Conservation (phyloP, 2,113 vertebrate genomes). For the Pardalotus punctatus region DNA sequence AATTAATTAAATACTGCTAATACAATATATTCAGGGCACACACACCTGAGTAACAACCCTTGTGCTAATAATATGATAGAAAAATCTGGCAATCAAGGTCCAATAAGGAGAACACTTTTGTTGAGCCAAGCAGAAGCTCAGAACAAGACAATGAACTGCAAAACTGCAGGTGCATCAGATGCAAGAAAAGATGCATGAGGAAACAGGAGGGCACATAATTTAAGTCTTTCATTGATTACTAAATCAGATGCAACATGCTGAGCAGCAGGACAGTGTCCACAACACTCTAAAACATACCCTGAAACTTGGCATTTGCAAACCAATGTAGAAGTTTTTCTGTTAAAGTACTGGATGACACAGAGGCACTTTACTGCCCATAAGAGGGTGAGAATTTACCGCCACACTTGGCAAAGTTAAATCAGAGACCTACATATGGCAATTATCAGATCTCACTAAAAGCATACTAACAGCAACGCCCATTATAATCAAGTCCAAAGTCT, state of each 20-base stretch:
- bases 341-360: background rate
- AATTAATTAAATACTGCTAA: background rate
- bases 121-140: background rate
- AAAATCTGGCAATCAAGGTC: background rate
- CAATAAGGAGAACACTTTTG: background rate
- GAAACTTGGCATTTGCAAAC: background rate
- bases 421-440: background rate
- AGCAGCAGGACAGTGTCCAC: background rate
- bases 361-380: background rate
- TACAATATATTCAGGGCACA: background rate
- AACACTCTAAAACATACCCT: background rate
- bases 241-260: background rate
- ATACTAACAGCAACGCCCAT: background rate
- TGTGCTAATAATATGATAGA: background rate
- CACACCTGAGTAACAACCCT: background rate
- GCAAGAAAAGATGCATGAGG: background rate
- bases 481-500: background rate
- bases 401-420: background rate
- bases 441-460: background rate
- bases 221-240: background rate
- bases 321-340: background rate
- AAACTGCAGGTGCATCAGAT: background rate
- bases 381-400: background rate
- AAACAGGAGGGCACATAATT: background rate
- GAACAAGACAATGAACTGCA: background rate